Conservation (phyloP, 1,140 invertebrate genomes). For the Drosophila equinoxialis region DNA sequence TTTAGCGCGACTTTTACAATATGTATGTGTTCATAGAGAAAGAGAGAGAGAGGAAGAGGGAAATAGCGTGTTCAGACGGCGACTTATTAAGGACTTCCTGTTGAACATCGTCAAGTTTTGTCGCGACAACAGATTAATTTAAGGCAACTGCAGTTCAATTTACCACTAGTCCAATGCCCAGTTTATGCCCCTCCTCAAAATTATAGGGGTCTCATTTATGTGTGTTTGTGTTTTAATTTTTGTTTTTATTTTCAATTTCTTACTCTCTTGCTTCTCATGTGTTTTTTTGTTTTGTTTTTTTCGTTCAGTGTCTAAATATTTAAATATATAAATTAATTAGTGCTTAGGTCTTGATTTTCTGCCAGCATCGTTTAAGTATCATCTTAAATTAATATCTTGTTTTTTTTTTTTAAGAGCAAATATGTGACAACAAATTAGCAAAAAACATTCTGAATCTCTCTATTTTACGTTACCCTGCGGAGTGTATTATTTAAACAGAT, state of each 20-base stretch:
- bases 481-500: conserved; percentile 5
- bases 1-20: conserved; percentile 41
- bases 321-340: conserved; percentile 76
- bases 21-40: not conserved
- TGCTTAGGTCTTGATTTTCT: conserved; percentile 59
- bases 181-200: not conserved
- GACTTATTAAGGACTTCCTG: conserved; percentile 79
- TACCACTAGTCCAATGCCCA: conserved; percentile 38
- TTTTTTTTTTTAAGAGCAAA: conserved; percentile 18
- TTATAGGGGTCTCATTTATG: conserved; percentile 17
- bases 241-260: conserved; percentile 63
- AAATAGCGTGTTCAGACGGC: conserved; percentile 12
- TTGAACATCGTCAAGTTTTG: conserved; percentile 68
- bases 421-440: conserved; percentile 58
- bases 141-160: conserved; percentile 76
- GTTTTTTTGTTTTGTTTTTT: conserved; percentile 5
- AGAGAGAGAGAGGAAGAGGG: not conserved
- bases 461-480: conserved; percentile 34
- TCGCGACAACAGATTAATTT: conserved; percentile 81
- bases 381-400: conserved; percentile 20
- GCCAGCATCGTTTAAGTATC: conserved; percentile 74
- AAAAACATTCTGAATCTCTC: conserved; percentile 19
- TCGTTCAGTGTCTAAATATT: conserved; percentile 49
- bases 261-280: conserved; percentile 27
- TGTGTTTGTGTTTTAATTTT: conserved; percentile 37